Evolutionary conservation across 2,888 invertebrate species (phyloP), one percentile per base, ranked within the genome.

Genomic region (Yponomeuta evonymella): DNA sequence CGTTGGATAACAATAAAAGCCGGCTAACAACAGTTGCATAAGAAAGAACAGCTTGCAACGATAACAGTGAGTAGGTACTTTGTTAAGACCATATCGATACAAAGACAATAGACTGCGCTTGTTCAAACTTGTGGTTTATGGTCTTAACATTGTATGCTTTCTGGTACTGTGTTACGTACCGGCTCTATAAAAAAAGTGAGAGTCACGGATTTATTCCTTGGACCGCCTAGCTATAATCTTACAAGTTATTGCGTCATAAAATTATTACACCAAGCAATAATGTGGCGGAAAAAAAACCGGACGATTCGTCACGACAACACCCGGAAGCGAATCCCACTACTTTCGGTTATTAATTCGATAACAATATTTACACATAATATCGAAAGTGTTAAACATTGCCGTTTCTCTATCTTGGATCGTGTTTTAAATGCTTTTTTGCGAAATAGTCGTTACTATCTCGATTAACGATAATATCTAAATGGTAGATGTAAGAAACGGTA

Each of bases 41-140:
- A 90, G 79, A 77, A 80, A 90, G 79, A 77, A 80, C 76, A 81
- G 83, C 83, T 85, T 85, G 84, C 82, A 81, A 82, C 75, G 74
- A 78, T 70, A 63, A 70, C 62, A n/a, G 48, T 69, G 68, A 63
- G 70, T 23, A 23, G 65, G 43, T 48, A 10, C 48, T 29, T 48
- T 70, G 36, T 70, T 69, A 29, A 48, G 62, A 63, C 70, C 48
- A 29, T 70, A 62, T 70, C 70, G 70, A n/a, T 23, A 33, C 36
- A 36, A 51, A 69, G 48, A 69, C 69, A 69, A 69, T 58, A 11
- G 58, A 29, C 33, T 62, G 8, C 30, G 29, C n/a, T 43, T 67
- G 67, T 67, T 67, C n/a, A 33, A 67, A 67, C 23, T 67, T n/a
- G 67, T 51, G 43, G 23, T 67, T 67, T 67, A 48, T 12, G 12